Conservation (phyloP, 2,888 invertebrate genomes). For the Craniophora ligustri region DNA sequence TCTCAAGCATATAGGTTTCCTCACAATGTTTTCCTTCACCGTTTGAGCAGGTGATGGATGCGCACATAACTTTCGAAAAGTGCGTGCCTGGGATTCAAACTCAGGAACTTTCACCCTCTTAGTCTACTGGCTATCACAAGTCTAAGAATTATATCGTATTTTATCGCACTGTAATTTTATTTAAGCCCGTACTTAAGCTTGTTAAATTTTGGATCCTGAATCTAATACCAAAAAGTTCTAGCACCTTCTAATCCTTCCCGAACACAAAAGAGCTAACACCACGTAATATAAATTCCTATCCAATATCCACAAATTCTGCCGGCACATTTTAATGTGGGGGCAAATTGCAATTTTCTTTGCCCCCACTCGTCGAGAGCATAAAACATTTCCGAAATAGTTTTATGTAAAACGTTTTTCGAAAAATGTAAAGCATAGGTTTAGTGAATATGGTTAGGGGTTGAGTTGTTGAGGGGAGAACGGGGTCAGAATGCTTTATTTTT, state of each 20-base stretch:
- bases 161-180: too few relatives aligned
- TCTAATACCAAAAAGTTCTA: neutral
- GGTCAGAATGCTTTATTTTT: neutral
- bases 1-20: too few relatives aligned
- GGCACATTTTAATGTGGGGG: slow-evolving; percentile 76
- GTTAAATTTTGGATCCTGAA: too few relatives aligned
- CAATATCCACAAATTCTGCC: slow-evolving; percentile 86
- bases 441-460: neutral
- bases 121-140: too few relatives aligned
- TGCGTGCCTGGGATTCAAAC: too few relatives aligned
- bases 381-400: slow-evolving; percentile 66
- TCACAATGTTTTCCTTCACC: too few relatives aligned
- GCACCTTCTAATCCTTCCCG: slow-evolving; percentile 18
- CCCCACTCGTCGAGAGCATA: slow-evolving; percentile 66
- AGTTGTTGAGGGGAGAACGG: neutral
- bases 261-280: slow-evolving; percentile 51
- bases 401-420: slow-evolving; percentile 50
- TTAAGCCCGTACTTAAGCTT: too few relatives aligned
- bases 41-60: too few relatives aligned
- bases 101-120: too few relatives aligned
- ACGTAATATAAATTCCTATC: slow-evolving; percentile 86
- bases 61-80: too few relatives aligned
- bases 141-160: too few relatives aligned
- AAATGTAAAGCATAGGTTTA: slow-evolving; percentile 19
- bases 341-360: slow-evolving; percentile 82